Evolutionary conservation across 2,888 invertebrate genomes (phyloP).

Genomic region (Trichacis sp.): DNA sequence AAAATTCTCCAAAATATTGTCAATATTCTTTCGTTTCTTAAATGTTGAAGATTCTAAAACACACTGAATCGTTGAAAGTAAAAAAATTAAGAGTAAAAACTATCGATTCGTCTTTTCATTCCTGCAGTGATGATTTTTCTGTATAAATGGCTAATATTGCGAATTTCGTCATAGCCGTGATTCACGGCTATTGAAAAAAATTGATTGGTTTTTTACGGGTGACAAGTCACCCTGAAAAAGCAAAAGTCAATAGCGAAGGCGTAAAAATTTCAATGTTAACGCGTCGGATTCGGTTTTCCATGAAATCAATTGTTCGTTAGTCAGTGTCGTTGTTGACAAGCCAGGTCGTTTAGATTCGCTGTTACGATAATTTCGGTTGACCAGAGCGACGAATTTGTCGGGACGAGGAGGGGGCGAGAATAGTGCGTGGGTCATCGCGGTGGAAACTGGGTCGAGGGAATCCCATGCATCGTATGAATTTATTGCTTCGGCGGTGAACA

Average conservation of each 20-base stretch:
- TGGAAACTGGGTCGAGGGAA: constrained; percentile 19
- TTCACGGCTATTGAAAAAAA: too few species aligned
- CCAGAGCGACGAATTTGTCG: not conserved
- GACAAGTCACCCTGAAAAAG: too few species aligned
- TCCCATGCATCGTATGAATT: constrained; percentile 39
- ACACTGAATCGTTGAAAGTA: too few species aligned
- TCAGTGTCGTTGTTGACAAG: not conserved
- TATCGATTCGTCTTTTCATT: too few species aligned
- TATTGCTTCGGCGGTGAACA: constrained; percentile 51
- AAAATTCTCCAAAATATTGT: too few species aligned
- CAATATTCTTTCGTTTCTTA: too few species aligned
- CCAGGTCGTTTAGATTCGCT: not conserved
- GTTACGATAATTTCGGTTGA: not conserved
- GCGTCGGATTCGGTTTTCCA: constrained; percentile 11
- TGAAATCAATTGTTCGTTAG: not conserved
- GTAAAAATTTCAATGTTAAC: constrained; percentile 11
- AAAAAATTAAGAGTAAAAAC: too few species aligned
- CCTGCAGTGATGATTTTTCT: too few species aligned
- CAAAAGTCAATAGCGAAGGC: not conserved
- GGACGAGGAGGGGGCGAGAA: not conserved
- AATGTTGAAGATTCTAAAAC: too few species aligned
- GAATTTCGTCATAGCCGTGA: too few species aligned
- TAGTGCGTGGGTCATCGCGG: constrained; percentile 5
- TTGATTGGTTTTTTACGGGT: too few species aligned
- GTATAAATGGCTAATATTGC: too few species aligned